Evolutionary conservation across 2,113 vertebrate genomes (phyloP).

Genomic region (Bubalus kerabau): DNA sequence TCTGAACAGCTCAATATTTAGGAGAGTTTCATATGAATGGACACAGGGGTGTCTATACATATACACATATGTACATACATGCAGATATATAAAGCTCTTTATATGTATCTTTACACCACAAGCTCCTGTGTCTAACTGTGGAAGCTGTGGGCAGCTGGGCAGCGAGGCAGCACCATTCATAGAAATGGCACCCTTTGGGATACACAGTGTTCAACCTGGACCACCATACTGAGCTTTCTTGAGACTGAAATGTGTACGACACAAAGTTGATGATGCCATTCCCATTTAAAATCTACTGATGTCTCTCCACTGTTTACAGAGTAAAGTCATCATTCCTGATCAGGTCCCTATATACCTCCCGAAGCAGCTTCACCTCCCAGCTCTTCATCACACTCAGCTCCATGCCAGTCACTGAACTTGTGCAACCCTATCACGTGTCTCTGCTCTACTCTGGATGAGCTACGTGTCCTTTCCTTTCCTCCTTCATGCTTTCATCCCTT

Average conservation of each 20-base stretch:
- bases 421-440: accelerated
- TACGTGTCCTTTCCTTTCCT: accelerated
- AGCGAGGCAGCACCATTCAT: not conserved
- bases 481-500: not conserved
- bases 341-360: not conserved
- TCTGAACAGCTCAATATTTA: not conserved
- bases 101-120: not conserved
- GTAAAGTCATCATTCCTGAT: not conserved
- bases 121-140: not conserved
- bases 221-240: not conserved
- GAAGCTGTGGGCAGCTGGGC: not conserved
- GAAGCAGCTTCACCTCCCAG: not conserved
- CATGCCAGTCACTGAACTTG: not conserved
- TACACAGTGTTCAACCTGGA: not conserved
- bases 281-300: not conserved
- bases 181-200: not conserved
- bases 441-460: not conserved
- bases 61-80: not conserved
- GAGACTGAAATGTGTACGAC: not conserved
- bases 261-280: not conserved
- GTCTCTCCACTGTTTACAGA: not conserved
- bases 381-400: not conserved
- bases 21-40: not conserved
- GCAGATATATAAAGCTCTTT: not conserved
- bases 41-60: not conserved